Conservation (phyloP, 2,888 invertebrate species). For the Hydraecia micacea region DNA sequence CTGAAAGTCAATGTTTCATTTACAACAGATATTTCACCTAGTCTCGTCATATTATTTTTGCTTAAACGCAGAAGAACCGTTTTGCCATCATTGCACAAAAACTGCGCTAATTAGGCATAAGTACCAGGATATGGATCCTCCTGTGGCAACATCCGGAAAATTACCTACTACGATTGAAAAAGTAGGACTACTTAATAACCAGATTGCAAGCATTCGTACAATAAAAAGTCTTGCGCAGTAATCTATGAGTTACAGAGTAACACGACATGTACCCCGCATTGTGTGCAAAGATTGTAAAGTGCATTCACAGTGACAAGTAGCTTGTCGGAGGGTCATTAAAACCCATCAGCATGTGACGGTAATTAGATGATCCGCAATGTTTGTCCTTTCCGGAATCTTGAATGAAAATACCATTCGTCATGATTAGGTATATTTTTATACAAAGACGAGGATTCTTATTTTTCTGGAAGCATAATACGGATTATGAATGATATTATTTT, state of each 20-base stretch:
- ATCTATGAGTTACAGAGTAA: slow-evolving; percentile 17
- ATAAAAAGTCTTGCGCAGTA: slow-evolving; percentile 12
- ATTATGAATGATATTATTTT: neutral
- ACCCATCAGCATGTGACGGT: slow-evolving; percentile 9
- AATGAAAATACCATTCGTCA: slow-evolving; percentile 2
- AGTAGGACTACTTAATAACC: slow-evolving; percentile 13
- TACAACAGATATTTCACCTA: neutral
- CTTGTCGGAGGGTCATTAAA: slow-evolving; percentile 13
- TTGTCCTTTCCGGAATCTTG: neutral
- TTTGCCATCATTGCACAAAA: slow-evolving; percentile 9
- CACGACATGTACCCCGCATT: slow-evolving; percentile 24
- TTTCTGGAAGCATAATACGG: neutral
- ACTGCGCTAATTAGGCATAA: neutral
- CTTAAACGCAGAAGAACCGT: neutral
- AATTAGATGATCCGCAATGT: slow-evolving; percentile 33
- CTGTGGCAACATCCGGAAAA: slow-evolving; percentile 13
- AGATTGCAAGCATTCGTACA: slow-evolving; percentile 23
- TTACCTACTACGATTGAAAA: slow-evolving; percentile 12
- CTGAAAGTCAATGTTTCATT: neutral
- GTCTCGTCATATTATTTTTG: neutral
- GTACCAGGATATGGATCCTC: neutral
- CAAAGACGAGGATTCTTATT: neutral
- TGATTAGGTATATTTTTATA: neutral
- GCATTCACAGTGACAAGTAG: slow-evolving; percentile 19
- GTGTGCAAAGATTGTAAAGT: slow-evolving; percentile 27